Conservation (phyloP, 2,113 vertebrate species). For the Trachemys scripta region DNA sequence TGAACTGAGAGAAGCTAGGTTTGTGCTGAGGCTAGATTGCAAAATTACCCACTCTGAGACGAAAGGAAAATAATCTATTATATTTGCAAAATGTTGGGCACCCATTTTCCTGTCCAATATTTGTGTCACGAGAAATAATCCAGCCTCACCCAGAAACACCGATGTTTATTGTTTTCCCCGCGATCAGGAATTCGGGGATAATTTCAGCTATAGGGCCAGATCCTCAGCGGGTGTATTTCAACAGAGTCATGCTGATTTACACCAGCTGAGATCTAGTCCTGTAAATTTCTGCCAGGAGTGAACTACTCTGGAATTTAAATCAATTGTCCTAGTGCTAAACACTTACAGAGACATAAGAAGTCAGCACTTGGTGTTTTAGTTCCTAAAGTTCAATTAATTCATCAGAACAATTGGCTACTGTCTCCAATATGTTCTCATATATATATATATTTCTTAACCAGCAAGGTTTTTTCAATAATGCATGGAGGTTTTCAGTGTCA, state of each 20-base stretch:
- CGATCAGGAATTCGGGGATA: neutral
- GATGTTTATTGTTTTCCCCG: neutral
- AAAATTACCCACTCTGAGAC: neutral
- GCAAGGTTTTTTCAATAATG: neutral
- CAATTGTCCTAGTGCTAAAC: neutral
- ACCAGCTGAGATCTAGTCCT: neutral
- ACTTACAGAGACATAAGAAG: neutral
- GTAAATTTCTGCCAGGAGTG: neutral
- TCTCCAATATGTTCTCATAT: neutral
- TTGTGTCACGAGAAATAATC: neutral
- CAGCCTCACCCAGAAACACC: neutral
- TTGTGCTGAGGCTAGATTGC: neutral
- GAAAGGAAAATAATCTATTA: neutral
- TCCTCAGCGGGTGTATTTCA: neutral
- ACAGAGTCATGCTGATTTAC: neutral
- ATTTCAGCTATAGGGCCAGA: neutral
- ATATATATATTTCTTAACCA: neutral
- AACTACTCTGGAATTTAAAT: neutral
- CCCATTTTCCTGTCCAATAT: neutral
- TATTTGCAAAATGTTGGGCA: neutral
- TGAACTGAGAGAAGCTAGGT: neutral
- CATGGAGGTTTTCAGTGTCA: neutral
- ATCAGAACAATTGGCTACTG: neutral
- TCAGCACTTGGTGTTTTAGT: neutral
- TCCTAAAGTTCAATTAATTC: neutral